A percentile compares a stretch with the other conserved stretches of the same genome.
These are phyloP conservation scores for Desmophyllum pertusum DNA, from an alignment of 92 coral and sea anemone genomes.

Conservation along the genomic window DNA sequence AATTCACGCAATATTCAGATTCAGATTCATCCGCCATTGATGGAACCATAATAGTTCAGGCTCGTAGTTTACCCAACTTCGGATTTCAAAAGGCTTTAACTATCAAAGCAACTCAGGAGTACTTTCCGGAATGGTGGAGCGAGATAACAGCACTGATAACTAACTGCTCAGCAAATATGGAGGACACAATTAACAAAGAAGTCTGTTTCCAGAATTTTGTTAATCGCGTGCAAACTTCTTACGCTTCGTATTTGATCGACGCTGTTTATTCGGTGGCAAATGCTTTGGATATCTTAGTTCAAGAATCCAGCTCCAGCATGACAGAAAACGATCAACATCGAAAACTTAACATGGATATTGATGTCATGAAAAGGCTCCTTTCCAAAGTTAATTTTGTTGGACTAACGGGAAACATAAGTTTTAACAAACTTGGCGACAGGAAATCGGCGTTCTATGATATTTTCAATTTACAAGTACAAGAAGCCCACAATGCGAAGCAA, in stretches of 20 bases:
- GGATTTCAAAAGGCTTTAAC: background rate
- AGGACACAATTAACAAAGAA: background rate
- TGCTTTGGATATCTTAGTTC: background rate
- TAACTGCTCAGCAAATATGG: background rate
- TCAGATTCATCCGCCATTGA: background rate
- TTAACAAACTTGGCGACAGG: background rate
- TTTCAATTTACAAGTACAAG: background rate
- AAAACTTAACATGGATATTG: background rate
- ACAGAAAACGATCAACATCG: background rate
- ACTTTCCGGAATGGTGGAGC: background rate
- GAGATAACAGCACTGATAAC: background rate
- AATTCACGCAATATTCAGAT: background rate
- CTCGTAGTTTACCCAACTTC: background rate
- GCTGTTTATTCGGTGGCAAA: conserved; percentile 3
- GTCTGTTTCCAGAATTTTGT: background rate
- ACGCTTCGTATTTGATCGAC: background rate
- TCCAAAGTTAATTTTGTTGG: background rate
- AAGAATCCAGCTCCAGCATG: background rate
- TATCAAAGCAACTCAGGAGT: background rate
- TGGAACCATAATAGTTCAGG: background rate
- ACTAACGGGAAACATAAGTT: conserved; percentile 1
- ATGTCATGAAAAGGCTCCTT: background rate
- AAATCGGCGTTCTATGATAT: conserved; percentile 7
- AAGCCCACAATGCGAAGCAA: background rate
- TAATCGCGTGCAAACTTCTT: background rate